Conservation (phyloP, 2,888 invertebrate genomes). For the Caenorhabditis plicata region DNA sequence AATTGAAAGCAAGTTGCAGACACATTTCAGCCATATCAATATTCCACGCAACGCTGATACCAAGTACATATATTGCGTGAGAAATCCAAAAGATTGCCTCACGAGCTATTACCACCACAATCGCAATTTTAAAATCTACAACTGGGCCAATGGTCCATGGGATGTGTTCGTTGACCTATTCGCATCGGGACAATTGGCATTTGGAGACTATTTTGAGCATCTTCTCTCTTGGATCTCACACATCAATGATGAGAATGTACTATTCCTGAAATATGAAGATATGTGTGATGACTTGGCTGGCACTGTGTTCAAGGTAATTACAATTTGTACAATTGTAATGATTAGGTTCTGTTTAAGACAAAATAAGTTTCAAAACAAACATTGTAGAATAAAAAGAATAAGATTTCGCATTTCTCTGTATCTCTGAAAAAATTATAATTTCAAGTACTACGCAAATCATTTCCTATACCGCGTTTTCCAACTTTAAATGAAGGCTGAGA, state of each 20-base stretch:
- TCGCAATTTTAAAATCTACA: conserved; percentile 63
- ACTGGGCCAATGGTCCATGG: conserved; percentile 55
- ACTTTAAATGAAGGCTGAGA: no score
- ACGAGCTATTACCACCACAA: conserved; percentile 56
- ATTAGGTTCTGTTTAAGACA: no score
- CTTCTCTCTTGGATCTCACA: conserved; percentile 53
- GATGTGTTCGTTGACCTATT: conserved; percentile 62
- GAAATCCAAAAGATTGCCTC: conserved; percentile 64
- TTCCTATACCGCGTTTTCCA: no score
- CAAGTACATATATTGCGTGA: conserved; percentile 63
- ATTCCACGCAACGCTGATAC: conserved; percentile 54
- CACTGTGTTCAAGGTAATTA: conserved; percentile 40
- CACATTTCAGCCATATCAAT: conserved; percentile 59
- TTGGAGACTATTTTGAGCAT: conserved; percentile 64
- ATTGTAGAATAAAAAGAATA: no score
- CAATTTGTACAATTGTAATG: no score
- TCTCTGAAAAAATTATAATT: no score
- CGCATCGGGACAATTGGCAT: conserved; percentile 52
- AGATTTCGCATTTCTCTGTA: no score
- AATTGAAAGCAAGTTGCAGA: no score
- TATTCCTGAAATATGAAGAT: conserved; percentile 61
- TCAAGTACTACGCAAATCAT: no score
- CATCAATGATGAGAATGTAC: conserved; percentile 53
- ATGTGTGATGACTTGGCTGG: conserved; percentile 53
- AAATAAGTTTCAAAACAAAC: no score